Conservation (phyloP, 2,888 invertebrate genomes). For the Stenchaetothrips biformis region DNA sequence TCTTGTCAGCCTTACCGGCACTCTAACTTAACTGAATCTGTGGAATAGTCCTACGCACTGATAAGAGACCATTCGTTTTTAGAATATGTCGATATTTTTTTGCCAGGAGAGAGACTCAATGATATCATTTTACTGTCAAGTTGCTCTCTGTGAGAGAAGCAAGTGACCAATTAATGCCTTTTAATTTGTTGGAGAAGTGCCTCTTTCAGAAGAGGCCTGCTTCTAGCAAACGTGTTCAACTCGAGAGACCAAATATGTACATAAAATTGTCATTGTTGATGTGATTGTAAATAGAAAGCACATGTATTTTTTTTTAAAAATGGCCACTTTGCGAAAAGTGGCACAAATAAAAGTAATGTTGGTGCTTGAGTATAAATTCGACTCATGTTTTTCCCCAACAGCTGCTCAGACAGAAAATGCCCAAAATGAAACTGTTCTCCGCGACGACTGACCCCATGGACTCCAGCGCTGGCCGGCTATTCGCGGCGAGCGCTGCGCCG, state of each 20-base stretch:
- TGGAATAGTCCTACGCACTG: background rate
- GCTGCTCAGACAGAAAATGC: too few species aligned
- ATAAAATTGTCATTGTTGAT: background rate
- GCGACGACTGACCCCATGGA: too few species aligned
- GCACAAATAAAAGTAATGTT: background rate
- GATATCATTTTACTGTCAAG: background rate
- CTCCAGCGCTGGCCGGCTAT: too few species aligned
- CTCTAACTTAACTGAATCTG: background rate
- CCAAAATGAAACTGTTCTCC: too few species aligned
- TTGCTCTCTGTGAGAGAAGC: background rate
- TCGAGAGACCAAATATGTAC: conserved; percentile 21
- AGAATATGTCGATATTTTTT: background rate
- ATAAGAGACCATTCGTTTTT: background rate
- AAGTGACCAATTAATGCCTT: background rate
- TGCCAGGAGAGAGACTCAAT: background rate
- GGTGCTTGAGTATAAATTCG: background rate
- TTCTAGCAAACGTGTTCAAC: background rate
- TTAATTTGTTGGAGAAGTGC: background rate
- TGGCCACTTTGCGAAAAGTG: background rate
- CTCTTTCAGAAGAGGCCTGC: background rate
- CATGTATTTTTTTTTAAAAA: too few species aligned
- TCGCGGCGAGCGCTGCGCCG: too few species aligned
- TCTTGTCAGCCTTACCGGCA: background rate
- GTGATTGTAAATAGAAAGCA: background rate
- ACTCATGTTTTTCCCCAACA: background rate